These are phyloP conservation scores for Gymnocypris eckloni DNA, from an alignment of 2,797 vertebrate species.

Conservation along the genomic window DNA sequence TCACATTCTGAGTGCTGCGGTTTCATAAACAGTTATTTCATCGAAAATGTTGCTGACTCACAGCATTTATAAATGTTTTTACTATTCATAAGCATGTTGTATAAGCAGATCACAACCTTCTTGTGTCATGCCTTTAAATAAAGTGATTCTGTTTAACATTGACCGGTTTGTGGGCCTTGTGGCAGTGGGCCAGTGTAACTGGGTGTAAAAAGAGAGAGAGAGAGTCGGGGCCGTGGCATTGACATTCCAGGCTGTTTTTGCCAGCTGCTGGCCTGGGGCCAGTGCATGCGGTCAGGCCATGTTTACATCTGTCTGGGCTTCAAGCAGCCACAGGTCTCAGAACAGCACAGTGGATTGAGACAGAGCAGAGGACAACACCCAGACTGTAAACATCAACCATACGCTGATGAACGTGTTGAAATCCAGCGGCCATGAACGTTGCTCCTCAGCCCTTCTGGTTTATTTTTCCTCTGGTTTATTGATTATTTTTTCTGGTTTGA, in stretches of 20 bases:
- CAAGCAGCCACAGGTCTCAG: constrained; percentile 58
- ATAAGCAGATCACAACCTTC: constrained; percentile 31
- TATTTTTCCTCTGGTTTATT: constrained; percentile 46
- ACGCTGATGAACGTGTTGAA: constrained; percentile 56
- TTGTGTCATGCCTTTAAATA: constrained; percentile 48
- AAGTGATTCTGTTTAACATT: constrained; percentile 35
- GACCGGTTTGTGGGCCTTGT: constrained; percentile 34
- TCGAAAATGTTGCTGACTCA: constrained; percentile 21
- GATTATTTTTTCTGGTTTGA: constrained; percentile 27
- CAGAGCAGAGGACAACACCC: constrained; percentile 44
- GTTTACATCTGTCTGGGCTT: constrained; percentile 83
- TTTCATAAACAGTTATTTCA: constrained; percentile 15
- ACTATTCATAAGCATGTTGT: constrained; percentile 18
- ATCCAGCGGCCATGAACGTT: constrained; percentile 39
- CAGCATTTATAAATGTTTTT: constrained; percentile 19
- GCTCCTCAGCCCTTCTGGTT: constrained; percentile 22
- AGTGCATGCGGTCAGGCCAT: constrained; percentile 75
- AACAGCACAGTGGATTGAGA: constrained; percentile 25
- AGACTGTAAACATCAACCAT: constrained; percentile 53
- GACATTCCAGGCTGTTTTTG: constrained; percentile 57
- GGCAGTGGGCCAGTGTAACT: constrained; percentile 31
- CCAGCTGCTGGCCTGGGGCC: constrained; percentile 69
- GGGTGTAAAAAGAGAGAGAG: constrained; percentile 51
- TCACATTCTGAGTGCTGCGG: background rate
- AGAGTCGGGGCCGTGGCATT: constrained; percentile 54